These are phyloP conservation scores for Drosophila rhopaloa DNA, from an alignment of 1,140 invertebrate genomes.

Conservation along the genomic window DNA sequence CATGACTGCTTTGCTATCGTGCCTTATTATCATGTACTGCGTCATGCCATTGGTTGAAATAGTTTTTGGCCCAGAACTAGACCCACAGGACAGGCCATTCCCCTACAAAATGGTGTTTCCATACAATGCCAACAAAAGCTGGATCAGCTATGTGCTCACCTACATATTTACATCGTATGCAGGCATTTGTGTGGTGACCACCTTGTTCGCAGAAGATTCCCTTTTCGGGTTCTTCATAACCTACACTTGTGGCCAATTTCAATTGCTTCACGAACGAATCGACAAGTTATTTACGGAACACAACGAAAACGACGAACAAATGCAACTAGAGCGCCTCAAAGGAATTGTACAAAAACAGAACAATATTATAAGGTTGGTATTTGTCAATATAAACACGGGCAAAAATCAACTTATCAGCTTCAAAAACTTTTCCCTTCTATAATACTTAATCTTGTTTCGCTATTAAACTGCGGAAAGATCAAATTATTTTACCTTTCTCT, in stretches of 20 bases:
- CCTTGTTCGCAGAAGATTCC: conserved; percentile 80
- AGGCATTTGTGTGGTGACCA: conserved; percentile 82
- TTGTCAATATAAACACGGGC: too few relatives aligned
- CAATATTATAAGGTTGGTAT: conserved; percentile 63
- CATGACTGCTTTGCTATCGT: conserved; percentile 65
- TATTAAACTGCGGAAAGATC: too few relatives aligned
- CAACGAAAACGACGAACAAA: not conserved
- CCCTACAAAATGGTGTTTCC: conserved; percentile 83
- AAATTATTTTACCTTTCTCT: not conserved
- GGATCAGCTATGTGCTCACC: conserved; percentile 59
- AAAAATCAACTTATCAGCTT: too few relatives aligned
- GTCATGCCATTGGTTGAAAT: conserved; percentile 71
- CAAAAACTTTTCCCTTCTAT: too few relatives aligned
- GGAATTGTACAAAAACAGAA: conserved; percentile 59
- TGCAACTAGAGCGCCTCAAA: conserved; percentile 37
- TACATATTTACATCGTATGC: conserved; percentile 79
- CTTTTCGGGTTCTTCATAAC: conserved; percentile 79
- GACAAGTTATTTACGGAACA: conserved; percentile 33
- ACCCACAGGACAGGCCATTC: conserved; percentile 65
- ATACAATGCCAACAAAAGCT: conserved; percentile 63
- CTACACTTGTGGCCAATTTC: conserved; percentile 78
- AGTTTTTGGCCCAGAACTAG: conserved; percentile 26
- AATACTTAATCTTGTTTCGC: too few relatives aligned
- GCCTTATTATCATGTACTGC: conserved; percentile 81
- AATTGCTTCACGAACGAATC: conserved; percentile 65